phyloP scores from a whole-genome alignment of 1,140 invertebrate genomes.

The Drosophila setifemur region DNA sequence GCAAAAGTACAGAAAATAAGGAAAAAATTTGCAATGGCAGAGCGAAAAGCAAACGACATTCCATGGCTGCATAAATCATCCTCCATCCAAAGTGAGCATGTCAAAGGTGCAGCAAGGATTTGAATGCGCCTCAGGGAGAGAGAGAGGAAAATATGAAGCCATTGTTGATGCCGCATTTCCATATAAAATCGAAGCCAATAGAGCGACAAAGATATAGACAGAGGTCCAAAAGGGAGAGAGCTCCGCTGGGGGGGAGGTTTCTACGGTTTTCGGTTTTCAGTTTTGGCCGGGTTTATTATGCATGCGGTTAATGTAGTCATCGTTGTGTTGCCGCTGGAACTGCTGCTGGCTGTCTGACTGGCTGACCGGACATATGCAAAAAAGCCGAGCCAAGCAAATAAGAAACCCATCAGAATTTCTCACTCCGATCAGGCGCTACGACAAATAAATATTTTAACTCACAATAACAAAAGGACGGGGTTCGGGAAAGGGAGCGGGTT shows the following conservation, averaged over 20 bases:
- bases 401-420: slow-evolving; percentile 81
- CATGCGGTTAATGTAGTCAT: slow-evolving; percentile 78
- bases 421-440: slow-evolving; percentile 77
- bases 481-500: not conserved
- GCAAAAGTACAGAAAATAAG: not conserved
- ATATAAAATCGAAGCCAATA: slow-evolving; percentile 74
- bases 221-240: not conserved
- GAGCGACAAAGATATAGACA: slow-evolving; percentile 26
- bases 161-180: slow-evolving; percentile 74
- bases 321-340: slow-evolving; percentile 29
- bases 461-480: slow-evolving; percentile 66
- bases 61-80: slow-evolving; percentile 78
- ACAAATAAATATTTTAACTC: slow-evolving; percentile 81
- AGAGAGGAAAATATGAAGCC: slow-evolving; percentile 73
- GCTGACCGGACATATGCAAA: slow-evolving; percentile 66
- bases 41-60: slow-evolving; percentile 51
- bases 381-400: slow-evolving; percentile 68
- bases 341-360: not conserved
- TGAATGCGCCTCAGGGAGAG: slow-evolving; percentile 56
- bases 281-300: slow-evolving; percentile 58
- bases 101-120: slow-evolving; percentile 80
- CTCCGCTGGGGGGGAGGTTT: not conserved
- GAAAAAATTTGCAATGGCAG: slow-evolving; percentile 18
- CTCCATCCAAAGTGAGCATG: slow-evolving; percentile 65
- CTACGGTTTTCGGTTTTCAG: not conserved